A percentile compares a stretch with the other conserved stretches of the same genome.
Evolutionary conservation across 2,888 invertebrate species (phyloP).

Genomic region (Rapana venosa): DNA sequence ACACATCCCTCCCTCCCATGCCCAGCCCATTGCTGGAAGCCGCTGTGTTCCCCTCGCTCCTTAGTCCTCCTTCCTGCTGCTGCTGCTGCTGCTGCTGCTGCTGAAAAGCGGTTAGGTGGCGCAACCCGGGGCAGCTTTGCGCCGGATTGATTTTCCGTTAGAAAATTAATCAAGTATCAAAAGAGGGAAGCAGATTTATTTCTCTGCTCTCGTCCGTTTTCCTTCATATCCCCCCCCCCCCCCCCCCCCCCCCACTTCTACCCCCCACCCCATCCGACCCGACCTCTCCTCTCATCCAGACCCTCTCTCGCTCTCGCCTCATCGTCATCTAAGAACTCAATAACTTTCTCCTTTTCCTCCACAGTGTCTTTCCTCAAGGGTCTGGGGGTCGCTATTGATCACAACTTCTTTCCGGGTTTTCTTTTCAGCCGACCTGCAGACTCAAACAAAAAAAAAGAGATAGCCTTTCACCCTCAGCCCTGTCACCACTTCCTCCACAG

Average conservation of each 20-base stretch:
- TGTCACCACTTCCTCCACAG: too few relatives aligned
- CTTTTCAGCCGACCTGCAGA: not conserved
- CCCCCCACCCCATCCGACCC: not conserved
- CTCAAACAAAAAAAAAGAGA: not conserved
- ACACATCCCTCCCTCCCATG: not conserved
- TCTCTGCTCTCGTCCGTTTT: not conserved
- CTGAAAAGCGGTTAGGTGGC: not conserved
- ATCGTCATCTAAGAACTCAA: conserved; percentile 19
- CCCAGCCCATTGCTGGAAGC: too few relatives aligned
- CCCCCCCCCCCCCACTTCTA: not conserved
- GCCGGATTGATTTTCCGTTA: conserved; percentile 24
- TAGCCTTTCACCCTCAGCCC: too few relatives aligned
- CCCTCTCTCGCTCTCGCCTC: not conserved
- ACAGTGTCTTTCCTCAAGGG: not conserved
- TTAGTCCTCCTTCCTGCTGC: not conserved
- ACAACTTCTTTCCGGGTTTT: not conserved
- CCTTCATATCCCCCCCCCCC: not conserved
- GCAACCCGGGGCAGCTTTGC: conserved; percentile 5
- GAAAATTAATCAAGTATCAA: conserved; percentile 35
- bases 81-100: too few relatives aligned
- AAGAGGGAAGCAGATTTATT: conserved; percentile 23
- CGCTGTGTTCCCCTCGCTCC: too few relatives aligned
- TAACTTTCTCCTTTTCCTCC: conserved; percentile 24
- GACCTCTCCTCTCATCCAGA: not conserved
- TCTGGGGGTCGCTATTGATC: conserved; percentile 12